These are phyloP conservation scores for Hyposoter dolosus DNA, from an alignment of 2,888 invertebrate species.

Conservation along the genomic window DNA sequence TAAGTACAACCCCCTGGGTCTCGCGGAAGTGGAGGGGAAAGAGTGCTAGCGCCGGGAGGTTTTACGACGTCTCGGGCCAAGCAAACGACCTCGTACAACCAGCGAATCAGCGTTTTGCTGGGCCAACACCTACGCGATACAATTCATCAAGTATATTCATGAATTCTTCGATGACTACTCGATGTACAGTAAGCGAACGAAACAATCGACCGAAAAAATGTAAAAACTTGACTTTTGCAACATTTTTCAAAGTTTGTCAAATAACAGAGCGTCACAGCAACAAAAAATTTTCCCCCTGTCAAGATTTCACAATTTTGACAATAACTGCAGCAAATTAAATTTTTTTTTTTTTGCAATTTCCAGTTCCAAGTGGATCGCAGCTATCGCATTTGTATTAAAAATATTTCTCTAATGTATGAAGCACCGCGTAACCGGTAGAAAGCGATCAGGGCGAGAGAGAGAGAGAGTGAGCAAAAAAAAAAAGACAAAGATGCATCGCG, in stretches of 20 bases:
- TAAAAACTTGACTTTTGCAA: neutral
- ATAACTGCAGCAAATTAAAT: neutral
- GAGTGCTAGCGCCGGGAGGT: constrained; percentile 31
- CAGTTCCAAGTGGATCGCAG: no score
- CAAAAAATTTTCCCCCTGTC: no score
- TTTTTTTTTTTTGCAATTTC: neutral
- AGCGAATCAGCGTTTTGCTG: constrained; percentile 29
- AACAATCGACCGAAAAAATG: neutral
- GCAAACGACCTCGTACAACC: constrained; percentile 28
- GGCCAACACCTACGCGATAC: constrained; percentile 49
- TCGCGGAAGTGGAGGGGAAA: constrained; percentile 41
- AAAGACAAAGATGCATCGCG: constrained; percentile 58
- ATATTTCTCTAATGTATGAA: constrained; percentile 73
- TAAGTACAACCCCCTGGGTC: constrained; percentile 55
- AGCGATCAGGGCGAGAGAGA: constrained; percentile 68
- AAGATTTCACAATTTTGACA: neutral
- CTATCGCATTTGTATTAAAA: no score
- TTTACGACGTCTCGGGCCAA: constrained; percentile 51
- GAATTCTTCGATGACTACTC: constrained; percentile 9
- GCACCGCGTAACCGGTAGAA: constrained; percentile 83
- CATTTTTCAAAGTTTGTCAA: neutral
- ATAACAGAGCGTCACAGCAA: neutral
- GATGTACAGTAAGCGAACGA: neutral
- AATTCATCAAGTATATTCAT: constrained; percentile 19
- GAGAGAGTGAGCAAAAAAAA: constrained; percentile 71